Percentiles rank a stretch among this genome's conserved stretches.
These are phyloP conservation scores for Pristis pectinata DNA, from an alignment of 2,797 vertebrate genomes.

Conservation along the genomic window DNA sequence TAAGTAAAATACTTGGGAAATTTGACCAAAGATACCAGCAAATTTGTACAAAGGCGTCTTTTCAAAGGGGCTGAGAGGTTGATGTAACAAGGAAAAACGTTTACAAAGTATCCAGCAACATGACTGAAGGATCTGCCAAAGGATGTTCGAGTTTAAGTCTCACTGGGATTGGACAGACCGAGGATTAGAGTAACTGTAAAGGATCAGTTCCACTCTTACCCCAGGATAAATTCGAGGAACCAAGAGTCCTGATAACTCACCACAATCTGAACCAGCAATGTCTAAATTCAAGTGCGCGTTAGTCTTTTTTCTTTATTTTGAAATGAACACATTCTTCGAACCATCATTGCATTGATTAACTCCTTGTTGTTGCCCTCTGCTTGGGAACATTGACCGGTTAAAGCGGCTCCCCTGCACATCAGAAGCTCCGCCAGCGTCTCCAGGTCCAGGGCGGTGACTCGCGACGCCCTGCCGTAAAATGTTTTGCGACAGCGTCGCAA, in stretches of 20 bases:
- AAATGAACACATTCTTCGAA: not conserved
- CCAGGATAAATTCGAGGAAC: not conserved
- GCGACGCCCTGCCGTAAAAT: not conserved
- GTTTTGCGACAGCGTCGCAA: not conserved
- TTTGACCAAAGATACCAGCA: not conserved
- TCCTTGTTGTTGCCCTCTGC: not conserved
- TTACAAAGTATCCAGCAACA: not conserved
- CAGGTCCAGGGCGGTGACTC: too few relatives aligned
- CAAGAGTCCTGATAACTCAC: not conserved
- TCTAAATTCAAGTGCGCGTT: not conserved
- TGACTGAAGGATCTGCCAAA: not conserved
- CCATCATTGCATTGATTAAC: not conserved
- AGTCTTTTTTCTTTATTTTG: not conserved
- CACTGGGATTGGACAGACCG: not conserved
- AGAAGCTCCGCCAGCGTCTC: too few relatives aligned
- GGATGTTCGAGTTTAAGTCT: too few relatives aligned
- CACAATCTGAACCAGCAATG: not conserved
- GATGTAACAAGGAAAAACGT: not conserved
- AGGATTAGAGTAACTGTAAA: not conserved
- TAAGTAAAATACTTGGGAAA: not conserved
- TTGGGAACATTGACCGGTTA: not conserved
- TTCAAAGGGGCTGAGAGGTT: not conserved
- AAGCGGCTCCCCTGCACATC: not conserved
- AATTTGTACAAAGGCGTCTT: not conserved
- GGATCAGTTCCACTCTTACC: not conserved